Conservation (phyloP, 2,113 vertebrate species). For the Argyrosomus japonicus region DNA sequence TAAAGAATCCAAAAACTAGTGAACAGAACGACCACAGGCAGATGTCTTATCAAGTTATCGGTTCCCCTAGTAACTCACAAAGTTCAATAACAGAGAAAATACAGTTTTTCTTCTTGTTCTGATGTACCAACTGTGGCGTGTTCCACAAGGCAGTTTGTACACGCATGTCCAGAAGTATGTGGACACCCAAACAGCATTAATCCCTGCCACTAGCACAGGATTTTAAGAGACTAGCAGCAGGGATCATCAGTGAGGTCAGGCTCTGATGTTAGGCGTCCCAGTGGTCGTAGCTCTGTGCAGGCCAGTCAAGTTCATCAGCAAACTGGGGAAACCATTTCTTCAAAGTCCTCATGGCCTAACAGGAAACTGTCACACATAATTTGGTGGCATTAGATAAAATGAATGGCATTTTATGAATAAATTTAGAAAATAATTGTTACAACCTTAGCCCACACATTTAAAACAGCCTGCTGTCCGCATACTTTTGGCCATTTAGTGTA, state of each 20-base stretch:
- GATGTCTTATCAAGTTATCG: background rate
- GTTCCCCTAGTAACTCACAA: background rate
- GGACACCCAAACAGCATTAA: background rate
- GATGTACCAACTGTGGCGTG: background rate
- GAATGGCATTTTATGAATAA: background rate
- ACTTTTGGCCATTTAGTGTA: constrained; percentile 14
- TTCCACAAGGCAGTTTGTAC: background rate
- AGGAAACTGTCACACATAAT: background rate
- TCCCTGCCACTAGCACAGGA: no score
- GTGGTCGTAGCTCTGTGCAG: background rate
- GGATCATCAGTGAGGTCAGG: background rate
- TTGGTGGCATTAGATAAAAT: background rate
- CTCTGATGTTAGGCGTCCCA: background rate
- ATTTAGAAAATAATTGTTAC: background rate
- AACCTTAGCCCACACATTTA: background rate
- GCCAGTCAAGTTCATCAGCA: background rate
- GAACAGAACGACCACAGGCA: no score
- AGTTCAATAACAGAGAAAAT: background rate
- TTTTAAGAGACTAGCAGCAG: background rate
- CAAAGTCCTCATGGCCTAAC: background rate
- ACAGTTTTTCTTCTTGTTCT: background rate
- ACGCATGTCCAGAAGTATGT: constrained; percentile 21
- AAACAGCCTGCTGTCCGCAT: constrained; percentile 2
- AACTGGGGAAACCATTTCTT: background rate
- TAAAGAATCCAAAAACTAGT: constrained; percentile 7